Evolutionary conservation across 2,113 vertebrate genomes (phyloP), one percentile per base, ranked within the genome.

Genomic region (Protobothrops mucrosquamatus): DNA sequence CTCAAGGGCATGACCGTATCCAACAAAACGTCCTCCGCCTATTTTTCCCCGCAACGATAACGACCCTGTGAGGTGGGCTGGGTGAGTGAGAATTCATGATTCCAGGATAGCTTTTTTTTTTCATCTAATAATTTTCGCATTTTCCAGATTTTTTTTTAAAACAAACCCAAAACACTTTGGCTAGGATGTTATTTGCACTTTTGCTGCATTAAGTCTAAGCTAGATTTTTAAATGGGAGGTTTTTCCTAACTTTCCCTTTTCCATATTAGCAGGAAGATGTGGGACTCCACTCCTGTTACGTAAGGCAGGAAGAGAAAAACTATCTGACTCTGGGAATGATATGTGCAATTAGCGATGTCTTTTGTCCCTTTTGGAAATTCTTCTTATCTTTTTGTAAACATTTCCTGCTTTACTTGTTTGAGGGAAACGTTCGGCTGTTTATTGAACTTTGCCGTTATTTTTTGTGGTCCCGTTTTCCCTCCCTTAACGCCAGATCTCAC

Each of bases 301-400:
- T 89, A 85, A 93, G 20, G 89, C 90, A 88, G 95, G 96, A 96
- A 97, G 97, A 97, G 97, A 98, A 96, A 97, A 56, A 69, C 87
- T 96, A 81, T 94, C 92, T 96, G 93, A 96, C 94, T 97, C 93
- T 91, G 93, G 95, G 95, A 94, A 94, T 93, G 56, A 54, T 34
- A 64, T 87, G 94, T 85, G 74, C 93, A 94, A 88, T 94, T 94
- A 92, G n/a, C 8, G 0, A 88, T 90, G 46, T 92, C 95, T 24
- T n/a, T 22, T 43, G 9, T 12, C 23, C 23, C 94, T 96, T 96
- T 96, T 95, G 96, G 87, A 94, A 93, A 94, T 91, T 94, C 89
- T 98, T 98, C 97, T 97, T 97, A 97, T 97, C 95, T 96, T 97
- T 95, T 91, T 92, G 57, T 96, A 96, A 97, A 97, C 95, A 95